Conservation (phyloP, 2,888 invertebrate genomes). For the Drosophila mettleri region DNA sequence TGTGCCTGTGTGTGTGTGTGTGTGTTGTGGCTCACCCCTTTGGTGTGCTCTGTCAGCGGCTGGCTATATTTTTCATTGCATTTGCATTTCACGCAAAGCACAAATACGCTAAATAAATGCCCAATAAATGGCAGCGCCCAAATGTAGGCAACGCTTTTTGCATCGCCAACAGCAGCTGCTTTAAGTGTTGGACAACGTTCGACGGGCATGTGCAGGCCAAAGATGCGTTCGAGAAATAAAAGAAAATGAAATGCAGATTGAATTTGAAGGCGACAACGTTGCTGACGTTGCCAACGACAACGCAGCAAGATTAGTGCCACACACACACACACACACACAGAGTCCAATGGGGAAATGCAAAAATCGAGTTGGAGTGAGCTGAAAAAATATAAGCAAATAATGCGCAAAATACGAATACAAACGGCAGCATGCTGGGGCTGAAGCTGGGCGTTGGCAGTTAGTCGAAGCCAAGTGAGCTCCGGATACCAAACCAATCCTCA, state of each 20-base stretch:
- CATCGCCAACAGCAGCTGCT: background rate
- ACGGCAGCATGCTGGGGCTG: conserved; percentile 29
- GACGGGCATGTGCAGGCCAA: background rate
- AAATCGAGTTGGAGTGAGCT: background rate
- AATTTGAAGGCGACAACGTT: conserved; percentile 62
- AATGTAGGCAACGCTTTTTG: conserved; percentile 42
- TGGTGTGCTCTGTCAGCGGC: conserved; percentile 39
- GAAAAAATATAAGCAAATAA: conserved; percentile 55
- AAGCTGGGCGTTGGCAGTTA: conserved; percentile 18
- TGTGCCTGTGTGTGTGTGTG: background rate
- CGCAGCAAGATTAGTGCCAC: conserved; percentile 57
- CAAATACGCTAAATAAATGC: conserved; percentile 44
- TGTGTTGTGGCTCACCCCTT: background rate
- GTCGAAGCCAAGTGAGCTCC: conserved; percentile 32
- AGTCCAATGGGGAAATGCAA: conserved; percentile 14
- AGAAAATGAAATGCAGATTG: conserved; percentile 73
- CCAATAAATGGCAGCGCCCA: conserved; percentile 41
- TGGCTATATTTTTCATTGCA: conserved; percentile 54
- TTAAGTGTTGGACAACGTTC: conserved; percentile 13
- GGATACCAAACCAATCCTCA: conserved; percentile 24
- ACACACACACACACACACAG: conserved; percentile 11
- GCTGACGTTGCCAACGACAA: conserved; percentile 55
- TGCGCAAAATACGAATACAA: conserved; percentile 54
- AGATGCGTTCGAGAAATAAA: conserved; percentile 38
- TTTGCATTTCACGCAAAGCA: conserved; percentile 19